Evolutionary conservation across 1,140 invertebrate species (phyloP).

Genomic region (Cotesia typhae): DNA sequence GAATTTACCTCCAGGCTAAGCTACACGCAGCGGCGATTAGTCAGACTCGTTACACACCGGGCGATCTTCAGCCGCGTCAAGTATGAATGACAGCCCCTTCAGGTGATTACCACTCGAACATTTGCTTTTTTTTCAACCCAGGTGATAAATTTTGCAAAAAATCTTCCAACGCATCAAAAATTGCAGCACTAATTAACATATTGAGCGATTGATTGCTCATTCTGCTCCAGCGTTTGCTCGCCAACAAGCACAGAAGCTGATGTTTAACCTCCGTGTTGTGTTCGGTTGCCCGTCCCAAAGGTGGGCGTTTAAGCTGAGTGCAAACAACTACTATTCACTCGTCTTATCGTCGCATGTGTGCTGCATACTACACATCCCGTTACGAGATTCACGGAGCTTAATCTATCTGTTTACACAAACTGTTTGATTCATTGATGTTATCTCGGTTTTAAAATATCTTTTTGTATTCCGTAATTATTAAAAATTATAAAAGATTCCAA

Average conservation of each 20-base stretch:
- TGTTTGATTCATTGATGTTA: background rate
- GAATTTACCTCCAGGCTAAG: slow-evolving; percentile 52
- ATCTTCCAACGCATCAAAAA: no score
- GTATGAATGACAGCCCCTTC: background rate
- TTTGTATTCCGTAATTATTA: background rate
- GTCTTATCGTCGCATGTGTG: slow-evolving; percentile 27
- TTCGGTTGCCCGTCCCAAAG: slow-evolving; percentile 45
- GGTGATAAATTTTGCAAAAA: no score
- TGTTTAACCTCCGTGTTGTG: slow-evolving; percentile 41
- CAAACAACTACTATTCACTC: slow-evolving; percentile 52
- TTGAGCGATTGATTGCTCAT: no score
- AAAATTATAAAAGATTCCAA: no score
- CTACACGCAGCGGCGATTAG: slow-evolving; percentile 30
- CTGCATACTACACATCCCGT: slow-evolving; percentile 17
- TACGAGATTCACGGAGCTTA: slow-evolving; percentile 12
- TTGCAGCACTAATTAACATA: no score
- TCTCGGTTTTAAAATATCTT: background rate
- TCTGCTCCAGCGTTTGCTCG: no score
- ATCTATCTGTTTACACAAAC: background rate
- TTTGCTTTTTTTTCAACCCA: no score
- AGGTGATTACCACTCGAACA: slow-evolving; percentile 17
- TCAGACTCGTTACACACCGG: slow-evolving; percentile 23
- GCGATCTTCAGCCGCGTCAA: slow-evolving; percentile 9
- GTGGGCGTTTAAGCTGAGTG: slow-evolving; percentile 51
- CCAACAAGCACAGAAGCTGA: background rate